These are phyloP conservation scores for Campoletis sonorensis DNA, from an alignment of 1,140 invertebrate genomes.

Conservation along the genomic window DNA sequence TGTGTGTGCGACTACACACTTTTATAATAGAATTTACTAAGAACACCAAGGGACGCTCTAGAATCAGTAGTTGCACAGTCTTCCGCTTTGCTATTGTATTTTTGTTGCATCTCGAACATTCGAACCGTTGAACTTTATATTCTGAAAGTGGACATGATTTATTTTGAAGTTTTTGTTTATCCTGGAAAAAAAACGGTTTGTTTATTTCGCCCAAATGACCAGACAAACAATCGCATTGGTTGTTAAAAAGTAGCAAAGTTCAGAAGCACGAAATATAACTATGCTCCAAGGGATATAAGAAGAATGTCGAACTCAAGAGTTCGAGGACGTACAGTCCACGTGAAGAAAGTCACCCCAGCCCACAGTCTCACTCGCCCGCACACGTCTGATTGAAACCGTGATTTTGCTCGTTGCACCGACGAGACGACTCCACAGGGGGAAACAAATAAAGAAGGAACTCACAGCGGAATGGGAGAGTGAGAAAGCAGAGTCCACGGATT, in stretches of 20 bases:
- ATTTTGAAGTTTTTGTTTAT: too few relatives aligned
- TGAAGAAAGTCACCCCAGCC: constrained; percentile 45
- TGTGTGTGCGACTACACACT: background rate
- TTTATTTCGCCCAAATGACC: too few relatives aligned
- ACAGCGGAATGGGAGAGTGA: constrained; percentile 31
- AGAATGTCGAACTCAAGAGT: constrained; percentile 33
- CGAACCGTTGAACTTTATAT: too few relatives aligned
- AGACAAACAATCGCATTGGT: background rate
- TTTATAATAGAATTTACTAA: constrained; percentile 63
- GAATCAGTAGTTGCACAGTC: background rate
- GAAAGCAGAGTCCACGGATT: constrained; percentile 69
- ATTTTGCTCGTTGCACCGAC: constrained; percentile 71
- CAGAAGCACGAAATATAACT: background rate
- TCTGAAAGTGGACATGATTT: too few relatives aligned
- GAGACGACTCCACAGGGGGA: constrained; percentile 50
- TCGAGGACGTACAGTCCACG: constrained; percentile 18
- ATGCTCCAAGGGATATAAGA: background rate
- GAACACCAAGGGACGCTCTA: background rate
- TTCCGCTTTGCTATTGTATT: background rate
- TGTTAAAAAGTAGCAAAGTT: background rate
- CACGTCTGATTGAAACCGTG: constrained; percentile 72
- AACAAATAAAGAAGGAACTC: background rate
- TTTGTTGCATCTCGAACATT: too few relatives aligned
- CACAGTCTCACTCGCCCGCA: constrained; percentile 25
- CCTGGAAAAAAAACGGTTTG: too few relatives aligned